Evolutionary conservation across 2,888 invertebrate species (phyloP).

Genomic region (Lampropteryx suffumata): DNA sequence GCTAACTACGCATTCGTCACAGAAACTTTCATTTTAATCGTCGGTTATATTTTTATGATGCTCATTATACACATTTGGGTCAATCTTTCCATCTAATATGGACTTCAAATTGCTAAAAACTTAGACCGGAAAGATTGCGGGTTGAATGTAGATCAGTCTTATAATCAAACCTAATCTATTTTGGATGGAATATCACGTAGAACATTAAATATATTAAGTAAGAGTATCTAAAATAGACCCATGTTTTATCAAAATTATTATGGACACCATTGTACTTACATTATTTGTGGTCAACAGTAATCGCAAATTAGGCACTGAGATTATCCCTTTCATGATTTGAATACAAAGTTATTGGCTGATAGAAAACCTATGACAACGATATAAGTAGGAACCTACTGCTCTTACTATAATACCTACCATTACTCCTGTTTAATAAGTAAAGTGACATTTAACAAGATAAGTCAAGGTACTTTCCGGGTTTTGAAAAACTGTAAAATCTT

Average conservation of each 20-base stretch:
- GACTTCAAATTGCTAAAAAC: constrained; percentile 10
- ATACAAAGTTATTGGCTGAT: not conserved
- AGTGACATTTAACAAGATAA: too few species aligned
- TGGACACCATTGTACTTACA: constrained; percentile 34
- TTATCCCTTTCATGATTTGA: constrained; percentile 29
- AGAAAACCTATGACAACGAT: too few species aligned
- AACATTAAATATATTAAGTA: constrained; percentile 40
- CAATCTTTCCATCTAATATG: constrained; percentile 22
- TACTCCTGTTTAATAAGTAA: too few species aligned
- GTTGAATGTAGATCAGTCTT: constrained; percentile 10
- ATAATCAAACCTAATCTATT: constrained; percentile 21
- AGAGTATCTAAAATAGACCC: constrained; percentile 26
- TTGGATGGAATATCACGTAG: constrained; percentile 40
- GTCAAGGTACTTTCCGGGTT: too few species aligned
- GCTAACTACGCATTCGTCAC: constrained; percentile 10
- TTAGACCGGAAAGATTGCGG: not conserved
- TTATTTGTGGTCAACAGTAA: constrained; percentile 45
- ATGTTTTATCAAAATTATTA: constrained; percentile 37
- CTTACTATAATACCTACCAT: too few species aligned
- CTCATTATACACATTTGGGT: constrained; percentile 26
- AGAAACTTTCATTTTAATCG: constrained; percentile 34
- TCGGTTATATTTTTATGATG: constrained; percentile 29
- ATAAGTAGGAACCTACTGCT: too few species aligned
- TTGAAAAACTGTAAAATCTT: too few species aligned
- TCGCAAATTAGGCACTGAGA: constrained; percentile 38